Evolutionary conservation across 2,888 invertebrate genomes (phyloP).

Genomic region (Megalurothrips usitatus): DNA sequence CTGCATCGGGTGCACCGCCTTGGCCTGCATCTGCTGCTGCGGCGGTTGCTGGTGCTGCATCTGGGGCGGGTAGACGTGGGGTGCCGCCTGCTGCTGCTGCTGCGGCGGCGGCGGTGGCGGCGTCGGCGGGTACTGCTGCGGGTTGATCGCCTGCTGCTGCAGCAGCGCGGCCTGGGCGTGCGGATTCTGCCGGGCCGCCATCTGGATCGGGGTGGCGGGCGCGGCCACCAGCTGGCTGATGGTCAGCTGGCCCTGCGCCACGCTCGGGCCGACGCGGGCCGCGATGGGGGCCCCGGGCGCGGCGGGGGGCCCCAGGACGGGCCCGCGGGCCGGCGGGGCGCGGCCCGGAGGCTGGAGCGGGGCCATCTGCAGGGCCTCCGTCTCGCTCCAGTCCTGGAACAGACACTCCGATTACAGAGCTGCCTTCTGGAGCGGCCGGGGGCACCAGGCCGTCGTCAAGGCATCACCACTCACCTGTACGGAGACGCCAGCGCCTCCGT

Average conservation of each 20-base stretch:
- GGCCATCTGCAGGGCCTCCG: neutral
- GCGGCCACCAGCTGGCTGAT: neutral
- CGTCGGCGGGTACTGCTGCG: neutral
- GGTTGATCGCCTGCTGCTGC: neutral
- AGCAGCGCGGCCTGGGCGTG: conserved; percentile 13
- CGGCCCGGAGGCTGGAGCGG: neutral
- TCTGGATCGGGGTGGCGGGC: conserved; percentile 5
- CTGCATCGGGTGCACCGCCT: neutral
- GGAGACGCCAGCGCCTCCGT: conserved; percentile 14
- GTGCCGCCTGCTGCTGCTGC: neutral
- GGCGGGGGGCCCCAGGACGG: neutral
- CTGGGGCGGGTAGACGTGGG: neutral
- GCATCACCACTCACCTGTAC: neutral
- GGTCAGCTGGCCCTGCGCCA: neutral
- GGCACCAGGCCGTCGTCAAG: neutral
- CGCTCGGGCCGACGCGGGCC: neutral
- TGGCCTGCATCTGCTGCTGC: neutral
- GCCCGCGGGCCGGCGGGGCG: neutral
- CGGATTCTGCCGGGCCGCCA: conserved; percentile 9
- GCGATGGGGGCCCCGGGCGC: no score
- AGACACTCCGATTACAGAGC: no score
- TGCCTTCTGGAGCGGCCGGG: no score
- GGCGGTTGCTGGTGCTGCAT: neutral
- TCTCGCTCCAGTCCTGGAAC: neutral
- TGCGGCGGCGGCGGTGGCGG: neutral